Conservation (phyloP, 2,797 vertebrate genomes). For the Lutjanus campechanus region DNA sequence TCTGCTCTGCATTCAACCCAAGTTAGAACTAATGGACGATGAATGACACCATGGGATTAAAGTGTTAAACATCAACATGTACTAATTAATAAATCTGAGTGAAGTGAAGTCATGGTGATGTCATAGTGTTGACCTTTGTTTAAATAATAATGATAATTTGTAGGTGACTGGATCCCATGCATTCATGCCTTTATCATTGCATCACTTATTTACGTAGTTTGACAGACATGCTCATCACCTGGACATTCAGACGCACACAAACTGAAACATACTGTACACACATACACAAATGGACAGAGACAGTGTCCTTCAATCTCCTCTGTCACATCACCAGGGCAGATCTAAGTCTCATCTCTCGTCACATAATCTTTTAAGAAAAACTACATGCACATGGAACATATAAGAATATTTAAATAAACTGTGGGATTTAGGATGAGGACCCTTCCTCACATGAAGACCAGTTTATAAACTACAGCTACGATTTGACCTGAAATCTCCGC, state of each 20-base stretch:
- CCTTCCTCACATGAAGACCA: not conserved
- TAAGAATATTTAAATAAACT: not conserved
- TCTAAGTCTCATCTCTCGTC: not conserved
- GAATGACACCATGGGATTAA: not conserved
- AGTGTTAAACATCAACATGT: not conserved
- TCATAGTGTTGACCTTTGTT: not conserved
- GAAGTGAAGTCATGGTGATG: not conserved
- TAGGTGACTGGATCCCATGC: constrained; percentile 4
- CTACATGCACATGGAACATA: not conserved
- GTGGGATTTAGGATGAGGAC: too few species aligned
- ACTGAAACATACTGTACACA: not conserved
- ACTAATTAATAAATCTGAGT: not conserved
- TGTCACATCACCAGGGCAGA: not conserved
- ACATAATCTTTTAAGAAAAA: not conserved
- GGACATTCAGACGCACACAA: not conserved
- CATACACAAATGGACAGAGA: not conserved
- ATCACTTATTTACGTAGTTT: not conserved
- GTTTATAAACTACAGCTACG: not conserved
- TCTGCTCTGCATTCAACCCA: not conserved
- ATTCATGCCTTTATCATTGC: not conserved
- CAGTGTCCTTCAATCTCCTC: not conserved
- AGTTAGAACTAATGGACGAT: not conserved
- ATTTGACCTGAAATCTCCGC: not conserved
- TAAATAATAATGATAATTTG: not conserved
- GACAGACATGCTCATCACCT: not conserved